Base-by-base conservation (phyloP, 2,113 vertebrate genomes). In the Tretioscincus oriximinensis region DNA sequence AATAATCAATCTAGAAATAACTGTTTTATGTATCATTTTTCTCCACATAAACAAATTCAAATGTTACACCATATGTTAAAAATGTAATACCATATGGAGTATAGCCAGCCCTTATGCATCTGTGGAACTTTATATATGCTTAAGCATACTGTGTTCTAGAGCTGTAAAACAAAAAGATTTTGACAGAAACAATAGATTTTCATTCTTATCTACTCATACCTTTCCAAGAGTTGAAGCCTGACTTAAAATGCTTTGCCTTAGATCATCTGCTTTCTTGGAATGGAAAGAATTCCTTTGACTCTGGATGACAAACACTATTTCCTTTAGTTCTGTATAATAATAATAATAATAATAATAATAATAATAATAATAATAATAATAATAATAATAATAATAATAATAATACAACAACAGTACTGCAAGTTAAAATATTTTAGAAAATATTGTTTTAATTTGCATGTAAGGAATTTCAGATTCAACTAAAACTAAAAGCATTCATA, bases 271-370 rank as follows among this genome's bases (percentile, higher is more conserved):
- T 93, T 92, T 96, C 86, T 92, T 95, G 83, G 92, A 95, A 86
- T 99, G 98, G 93, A 97, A 98, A 86, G 96, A 95, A 93, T 98
- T 97, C 88, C 96, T 97, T 88, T 99, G 98, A 92, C 98, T 99
- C 94, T 98, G 98, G 94, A 99, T 97, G 91, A 99, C 88, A 93
- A 99, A 98, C 65, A 98, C 95, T 87, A 98, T 95, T 93, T 95
- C 96, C 92, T 93, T 95, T 90, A 98, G 90, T 88, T 97, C 98
- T 99, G 93, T 78, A 89, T 93, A 93, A 86, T 35, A 85, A 76
- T 77, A 58, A 77, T 78, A 49, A 49, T 49, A 49, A 49, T 49
- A 49, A 49, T 49, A 49, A 49, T 49, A 49, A 49, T 49, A 49
- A 49, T 49, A 49, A 49, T 49, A 49, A 49, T 49, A 49, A 49